Percentiles rank a stretch among this genome's conserved stretches.
Evolutionary conservation across 2,888 invertebrate genomes (phyloP).

Genomic region (Ormyrus rosae): DNA sequence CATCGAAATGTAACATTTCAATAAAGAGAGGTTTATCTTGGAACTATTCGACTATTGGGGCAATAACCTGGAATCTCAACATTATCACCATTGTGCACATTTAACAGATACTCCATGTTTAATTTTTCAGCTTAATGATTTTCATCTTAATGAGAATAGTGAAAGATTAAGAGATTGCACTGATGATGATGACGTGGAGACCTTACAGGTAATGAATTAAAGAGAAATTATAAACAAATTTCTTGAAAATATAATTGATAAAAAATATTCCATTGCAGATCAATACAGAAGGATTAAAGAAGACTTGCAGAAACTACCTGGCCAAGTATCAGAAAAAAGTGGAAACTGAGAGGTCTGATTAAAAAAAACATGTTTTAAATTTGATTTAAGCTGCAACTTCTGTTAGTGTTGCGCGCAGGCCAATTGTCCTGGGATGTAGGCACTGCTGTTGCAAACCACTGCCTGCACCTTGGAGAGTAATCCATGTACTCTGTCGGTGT

Average conservation of each 20-base stretch:
- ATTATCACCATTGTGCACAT: slow-evolving; percentile 36
- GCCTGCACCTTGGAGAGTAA: slow-evolving; percentile 83
- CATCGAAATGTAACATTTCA: slow-evolving; percentile 69
- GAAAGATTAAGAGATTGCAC: slow-evolving; percentile 79
- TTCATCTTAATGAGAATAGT: slow-evolving; percentile 77
- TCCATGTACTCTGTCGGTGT: slow-evolving; percentile 67
- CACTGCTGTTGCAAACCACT: slow-evolving; percentile 79
- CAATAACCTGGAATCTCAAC: slow-evolving; percentile 44
- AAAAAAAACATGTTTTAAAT: background rate
- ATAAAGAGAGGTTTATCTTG: slow-evolving; percentile 54
- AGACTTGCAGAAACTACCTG: slow-evolving; percentile 65
- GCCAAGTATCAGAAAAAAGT: slow-evolving; percentile 60
- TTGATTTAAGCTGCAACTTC: background rate
- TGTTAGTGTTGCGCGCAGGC: slow-evolving; percentile 81
- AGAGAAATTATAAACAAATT: slow-evolving; percentile 37
- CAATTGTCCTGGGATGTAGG: slow-evolving; percentile 82
- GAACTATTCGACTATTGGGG: slow-evolving; percentile 53
- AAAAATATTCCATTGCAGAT: background rate
- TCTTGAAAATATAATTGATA: background rate
- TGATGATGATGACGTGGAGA: slow-evolving; percentile 83
- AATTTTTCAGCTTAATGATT: slow-evolving; percentile 76
- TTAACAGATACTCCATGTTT: slow-evolving; percentile 72
- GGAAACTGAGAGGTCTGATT: slow-evolving; percentile 65
- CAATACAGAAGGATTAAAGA: slow-evolving; percentile 64
- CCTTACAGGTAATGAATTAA: slow-evolving; percentile 73